Conservation (phyloP, 2,113 vertebrate genomes). For the Tachysurus fulvidraco region DNA sequence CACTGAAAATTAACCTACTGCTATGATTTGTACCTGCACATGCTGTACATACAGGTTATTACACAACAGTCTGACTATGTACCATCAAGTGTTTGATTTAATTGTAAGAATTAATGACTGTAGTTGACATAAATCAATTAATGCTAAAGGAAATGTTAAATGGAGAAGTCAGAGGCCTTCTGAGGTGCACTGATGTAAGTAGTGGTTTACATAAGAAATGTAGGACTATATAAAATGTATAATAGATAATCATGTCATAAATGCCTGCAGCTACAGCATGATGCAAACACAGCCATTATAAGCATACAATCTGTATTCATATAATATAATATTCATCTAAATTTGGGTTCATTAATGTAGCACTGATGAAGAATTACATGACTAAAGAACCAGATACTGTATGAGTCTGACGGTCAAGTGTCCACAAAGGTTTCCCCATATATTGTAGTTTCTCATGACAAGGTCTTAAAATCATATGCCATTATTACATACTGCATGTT, state of each 20-base stretch:
- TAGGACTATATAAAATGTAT: not conserved
- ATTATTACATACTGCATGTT: too few relatives aligned
- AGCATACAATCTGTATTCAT: not conserved
- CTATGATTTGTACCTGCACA: too few relatives aligned
- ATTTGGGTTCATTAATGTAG: not conserved
- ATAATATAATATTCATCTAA: not conserved
- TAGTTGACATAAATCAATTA: not conserved
- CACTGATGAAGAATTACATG: not conserved
- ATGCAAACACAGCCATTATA: conserved; percentile 6
- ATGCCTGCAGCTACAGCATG: not conserved
- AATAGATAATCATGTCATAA: not conserved
- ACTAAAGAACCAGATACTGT: not conserved
- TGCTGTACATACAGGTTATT: too few relatives aligned
- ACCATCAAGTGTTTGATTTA: not conserved
- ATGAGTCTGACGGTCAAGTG: too few relatives aligned
- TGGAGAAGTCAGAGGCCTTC: not conserved
- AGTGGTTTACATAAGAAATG: conserved; percentile 22
- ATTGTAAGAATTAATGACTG: not conserved
- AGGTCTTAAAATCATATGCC: too few relatives aligned
- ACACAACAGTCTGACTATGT: too few relatives aligned
- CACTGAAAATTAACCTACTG: too few relatives aligned
- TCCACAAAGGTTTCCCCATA: too few relatives aligned
- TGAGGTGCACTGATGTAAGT: conserved; percentile 37
- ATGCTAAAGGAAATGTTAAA: too few relatives aligned
- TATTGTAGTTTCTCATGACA: too few relatives aligned